Evolutionary conservation across 2,888 invertebrate genomes (phyloP).

Genomic region (Tuta absoluta): DNA sequence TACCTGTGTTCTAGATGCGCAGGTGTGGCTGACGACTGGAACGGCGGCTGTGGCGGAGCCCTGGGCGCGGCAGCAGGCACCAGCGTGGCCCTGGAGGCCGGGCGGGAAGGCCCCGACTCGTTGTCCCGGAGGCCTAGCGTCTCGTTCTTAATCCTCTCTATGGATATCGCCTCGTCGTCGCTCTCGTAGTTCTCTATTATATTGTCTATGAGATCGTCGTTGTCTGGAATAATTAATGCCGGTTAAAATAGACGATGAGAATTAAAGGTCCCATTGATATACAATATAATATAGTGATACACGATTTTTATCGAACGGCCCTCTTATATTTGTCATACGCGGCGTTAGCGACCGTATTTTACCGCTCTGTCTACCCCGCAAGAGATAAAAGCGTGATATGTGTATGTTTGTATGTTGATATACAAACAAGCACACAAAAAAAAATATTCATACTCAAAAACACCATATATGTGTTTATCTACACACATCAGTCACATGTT

Average conservation of each 20-base stretch:
- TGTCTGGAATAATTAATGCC: slow-evolving; percentile 46
- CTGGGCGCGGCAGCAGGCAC: slow-evolving; percentile 56
- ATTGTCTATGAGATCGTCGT: slow-evolving; percentile 62
- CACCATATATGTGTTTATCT: too few species aligned
- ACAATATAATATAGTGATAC: too few species aligned
- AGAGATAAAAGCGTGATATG: too few species aligned
- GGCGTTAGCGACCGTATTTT: too few species aligned
- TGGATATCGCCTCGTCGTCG: slow-evolving; percentile 87
- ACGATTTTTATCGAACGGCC: too few species aligned
- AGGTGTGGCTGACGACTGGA: slow-evolving; percentile 96
- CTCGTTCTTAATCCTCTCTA: slow-evolving; percentile 87
- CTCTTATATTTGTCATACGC: too few species aligned
- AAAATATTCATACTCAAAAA: too few species aligned
- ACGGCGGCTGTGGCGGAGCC: slow-evolving; percentile 87
- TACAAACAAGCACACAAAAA: too few species aligned
- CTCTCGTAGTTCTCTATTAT: slow-evolving; percentile 78
- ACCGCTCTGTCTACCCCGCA: too few species aligned
- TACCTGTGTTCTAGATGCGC: slow-evolving; percentile 89
- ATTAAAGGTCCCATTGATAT: too few species aligned
- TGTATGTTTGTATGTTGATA: too few species aligned
- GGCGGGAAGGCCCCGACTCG: slow-evolving; percentile 50
- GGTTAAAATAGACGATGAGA: background rate
- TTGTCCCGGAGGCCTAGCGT: slow-evolving; percentile 62
- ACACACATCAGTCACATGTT: too few species aligned
- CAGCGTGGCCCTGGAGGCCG: slow-evolving; percentile 47